Base-by-base conservation (phyloP, 2,888 invertebrate species). In the Macrosiphum euphorbiae region DNA sequence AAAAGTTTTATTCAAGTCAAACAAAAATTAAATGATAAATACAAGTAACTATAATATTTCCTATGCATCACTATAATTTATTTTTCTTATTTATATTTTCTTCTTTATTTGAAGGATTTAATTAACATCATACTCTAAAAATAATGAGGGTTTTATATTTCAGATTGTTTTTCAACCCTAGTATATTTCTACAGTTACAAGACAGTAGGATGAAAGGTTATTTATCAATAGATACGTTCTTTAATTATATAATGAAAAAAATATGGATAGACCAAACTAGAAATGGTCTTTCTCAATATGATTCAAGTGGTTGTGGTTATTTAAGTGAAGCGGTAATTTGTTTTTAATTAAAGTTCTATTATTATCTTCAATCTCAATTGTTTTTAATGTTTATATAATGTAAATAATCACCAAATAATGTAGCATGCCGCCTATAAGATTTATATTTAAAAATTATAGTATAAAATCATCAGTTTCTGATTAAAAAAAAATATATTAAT, bases 181-280 rank as follows among this genome's bases (percentile, higher is more conserved):
- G 0, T 98, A 99, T 95, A 95, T 99, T 98, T 95, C 98, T 97
- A 95, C 99, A 97, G 61, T 99, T 96, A 96, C 99, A 99, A 96
- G 99, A 99, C 96, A 99, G 99, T 95, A 99, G 99, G 3, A 99
- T 96, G 13, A 99, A 96, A 0, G 98, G 98, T 95, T 98, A 98
- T 95, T 98, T 98, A 95, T 98, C 98, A 95, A 97, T 97, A 0
- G 98, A 97, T 96, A 98, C 98, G 0, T 97, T 99, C 94, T 99
- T 99, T 96, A 99, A 99, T 96, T 99, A 99, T 95, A 98, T 98
- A 0, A 98, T 99, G 98, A 96, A 98, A 28, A 98, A 99, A 95
- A 98, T 99, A 16, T 99, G 99, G 99, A 96, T 99, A 89, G 98
- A 98, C 95, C 99, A 99, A 96, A 99, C 99, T 0, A 97, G 99